Evolutionary conservation across 2,797 vertebrate genomes (phyloP), one percentile per base, ranked within the genome.

Genomic region (Serranus cabrilla): DNA sequence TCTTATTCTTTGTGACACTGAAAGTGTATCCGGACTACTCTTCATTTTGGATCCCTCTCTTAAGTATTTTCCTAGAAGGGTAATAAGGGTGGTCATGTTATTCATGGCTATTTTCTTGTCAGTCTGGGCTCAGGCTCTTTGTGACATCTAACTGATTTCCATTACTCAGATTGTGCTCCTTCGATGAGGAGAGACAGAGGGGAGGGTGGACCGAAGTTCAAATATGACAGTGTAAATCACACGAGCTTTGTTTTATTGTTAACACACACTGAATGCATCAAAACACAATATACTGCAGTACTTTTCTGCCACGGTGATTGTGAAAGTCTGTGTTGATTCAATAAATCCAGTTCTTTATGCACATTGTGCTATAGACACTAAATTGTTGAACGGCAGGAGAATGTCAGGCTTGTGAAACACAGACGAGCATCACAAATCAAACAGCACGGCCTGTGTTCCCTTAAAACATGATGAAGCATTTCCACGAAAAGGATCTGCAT

Each of bases 21-120:
- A 87, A 88, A 90, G 87, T 86, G 80, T 84, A 88, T 94, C 84
- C 34, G 78, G 80, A 93, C 91, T 90, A 86, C 89, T 92, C 86
- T 87, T 92, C 80, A 77, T 79, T 87, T 86, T 91, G 88, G 88
- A 93, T 89, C 80, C 74, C 71, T 65, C 78, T 84, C 70, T 77
- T 88, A 92, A 93, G 90, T 92, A 88, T 95, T 95, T 93, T 92
- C 83, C 84, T 87, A 71, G 82, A 83, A 78, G 79, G 84, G 85
- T 92, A 93, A 94, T 93, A 69, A 89, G 88, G 81, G 88, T 90
- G 91, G 92, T 93, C 91, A 89, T 94, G 90, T 94, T 95, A 89
- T 94, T 94, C 91, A 73, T 75, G 85, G 88, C 90, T 74, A 93
- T 95, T 95, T 94, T 94, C 93, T 80, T 94, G 94, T 94, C 95